These are phyloP conservation scores for Zootoca vivipara DNA, from an alignment of 2,113 vertebrate genomes.

Conservation along the genomic window DNA sequence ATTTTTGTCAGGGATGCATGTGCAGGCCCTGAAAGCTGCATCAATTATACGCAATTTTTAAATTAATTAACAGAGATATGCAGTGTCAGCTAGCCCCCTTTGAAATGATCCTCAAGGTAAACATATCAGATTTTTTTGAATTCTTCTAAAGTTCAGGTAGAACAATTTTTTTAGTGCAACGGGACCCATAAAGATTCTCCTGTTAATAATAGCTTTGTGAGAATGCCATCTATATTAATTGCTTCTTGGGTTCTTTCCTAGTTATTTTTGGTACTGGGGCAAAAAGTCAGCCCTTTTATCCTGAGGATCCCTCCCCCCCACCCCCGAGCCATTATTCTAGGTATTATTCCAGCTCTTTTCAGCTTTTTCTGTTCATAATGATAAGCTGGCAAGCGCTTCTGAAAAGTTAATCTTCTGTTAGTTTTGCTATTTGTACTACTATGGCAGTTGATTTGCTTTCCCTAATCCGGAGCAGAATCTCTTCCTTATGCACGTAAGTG, in stretches of 20 bases:
- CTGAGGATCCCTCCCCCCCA: too few relatives aligned
- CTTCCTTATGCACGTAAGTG: slow-evolving; percentile 42
- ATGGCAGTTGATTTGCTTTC: slow-evolving; percentile 61
- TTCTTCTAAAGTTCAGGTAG: not conserved
- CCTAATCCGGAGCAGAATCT: slow-evolving; percentile 61
- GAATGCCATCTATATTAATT: slow-evolving; percentile 10
- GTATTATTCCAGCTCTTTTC: slow-evolving; percentile 12
- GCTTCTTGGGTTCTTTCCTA: not conserved
- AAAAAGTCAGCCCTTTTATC: slow-evolving; percentile 12
- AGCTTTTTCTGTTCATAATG: slow-evolving; percentile 38
- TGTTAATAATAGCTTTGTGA: slow-evolving; percentile 12
- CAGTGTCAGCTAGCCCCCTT: not conserved
- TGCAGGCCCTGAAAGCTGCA: not conserved
- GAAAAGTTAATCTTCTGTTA: slow-evolving; percentile 66
- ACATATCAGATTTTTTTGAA: not conserved
- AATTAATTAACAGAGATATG: slow-evolving; percentile 10
- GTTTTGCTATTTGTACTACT: slow-evolving; percentile 56
- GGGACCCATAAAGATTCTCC: not conserved
- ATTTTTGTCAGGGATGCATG: not conserved
- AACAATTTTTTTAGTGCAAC: not conserved
- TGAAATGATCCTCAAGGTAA: not conserved
- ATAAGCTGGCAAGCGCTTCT: slow-evolving; percentile 55
- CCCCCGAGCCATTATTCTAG: not conserved
- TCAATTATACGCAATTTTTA: not conserved
- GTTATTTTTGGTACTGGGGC: slow-evolving; percentile 4